These are phyloP conservation scores for Microdon myrmicae DNA, from an alignment of 2,888 invertebrate species.

Conservation along the genomic window DNA sequence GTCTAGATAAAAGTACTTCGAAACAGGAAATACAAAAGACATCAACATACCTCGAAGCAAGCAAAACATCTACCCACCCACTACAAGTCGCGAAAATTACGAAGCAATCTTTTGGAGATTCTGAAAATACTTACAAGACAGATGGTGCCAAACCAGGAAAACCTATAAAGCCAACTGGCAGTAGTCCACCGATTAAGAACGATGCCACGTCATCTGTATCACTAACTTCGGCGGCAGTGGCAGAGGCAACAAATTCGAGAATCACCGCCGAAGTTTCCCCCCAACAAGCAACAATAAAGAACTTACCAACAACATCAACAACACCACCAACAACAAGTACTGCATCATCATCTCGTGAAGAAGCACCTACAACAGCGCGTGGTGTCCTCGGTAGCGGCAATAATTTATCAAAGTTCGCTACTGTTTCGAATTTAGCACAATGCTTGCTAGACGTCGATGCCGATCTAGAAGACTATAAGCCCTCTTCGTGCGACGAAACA, in stretches of 20 bases:
- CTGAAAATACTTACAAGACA: conserved; percentile 2
- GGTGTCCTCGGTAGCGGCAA: conserved; percentile 56
- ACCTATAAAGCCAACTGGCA: conserved; percentile 12
- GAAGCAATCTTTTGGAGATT: conserved; percentile 8
- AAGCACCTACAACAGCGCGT: conserved; percentile 31
- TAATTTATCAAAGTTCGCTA: conserved; percentile 67
- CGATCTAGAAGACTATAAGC: conserved; percentile 66
- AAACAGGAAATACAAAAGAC: conserved; percentile 49
- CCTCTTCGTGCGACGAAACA: conserved; percentile 62
- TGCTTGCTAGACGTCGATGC: conserved; percentile 67
- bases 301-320: conserved; percentile 43
- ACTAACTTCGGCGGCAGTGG: conserved; percentile 41
- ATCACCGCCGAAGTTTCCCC: conserved; percentile 37
- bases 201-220: conserved; percentile 36
- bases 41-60: conserved; percentile 44
- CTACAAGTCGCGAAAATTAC: conserved; percentile 25
- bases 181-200: conserved; percentile 22
- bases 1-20: conserved; percentile 54
- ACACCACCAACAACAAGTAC: conserved; percentile 51
- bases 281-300: conserved; percentile 21
- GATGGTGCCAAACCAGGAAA: conserved; percentile 28
- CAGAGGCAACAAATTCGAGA: conserved; percentile 55
- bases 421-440: conserved; percentile 67
- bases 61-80: conserved; percentile 44
- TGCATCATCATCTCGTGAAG: conserved; percentile 54